A percentile compares a stretch with the other conserved stretches of the same genome.
These are phyloP conservation scores for Drosophila pallidifrons DNA, from an alignment of 1,140 invertebrate genomes.

Conservation along the genomic window DNA sequence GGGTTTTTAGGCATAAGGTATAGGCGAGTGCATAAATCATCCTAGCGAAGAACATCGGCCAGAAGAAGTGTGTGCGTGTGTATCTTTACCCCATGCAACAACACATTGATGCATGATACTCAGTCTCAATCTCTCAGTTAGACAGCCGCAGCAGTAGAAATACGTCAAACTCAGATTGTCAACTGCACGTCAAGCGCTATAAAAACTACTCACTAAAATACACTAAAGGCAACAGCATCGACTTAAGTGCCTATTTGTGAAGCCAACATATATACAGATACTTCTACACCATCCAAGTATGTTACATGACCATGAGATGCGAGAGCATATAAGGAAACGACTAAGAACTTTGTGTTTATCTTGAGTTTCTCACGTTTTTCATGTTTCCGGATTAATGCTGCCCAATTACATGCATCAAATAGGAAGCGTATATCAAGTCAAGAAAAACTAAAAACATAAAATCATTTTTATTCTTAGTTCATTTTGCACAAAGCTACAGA, in stretches of 20 bases:
- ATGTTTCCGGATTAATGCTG: constrained; percentile 73
- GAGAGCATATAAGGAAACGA: constrained; percentile 42
- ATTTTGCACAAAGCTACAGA: neutral
- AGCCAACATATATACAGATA: constrained; percentile 40
- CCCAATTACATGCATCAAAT: constrained; percentile 46
- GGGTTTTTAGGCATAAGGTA: constrained; percentile 65
- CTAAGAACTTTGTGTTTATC: constrained; percentile 36
- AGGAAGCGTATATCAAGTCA: constrained; percentile 1
- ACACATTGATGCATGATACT: constrained; percentile 40
- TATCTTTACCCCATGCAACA: constrained; percentile 18
- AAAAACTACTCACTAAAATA: constrained; percentile 72
- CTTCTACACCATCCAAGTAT: constrained; percentile 31
- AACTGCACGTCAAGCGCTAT: constrained; percentile 79
- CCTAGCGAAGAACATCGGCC: constrained; percentile 38
- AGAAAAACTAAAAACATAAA: neutral
- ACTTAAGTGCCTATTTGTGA: constrained; percentile 74
- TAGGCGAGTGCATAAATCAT: constrained; percentile 76
- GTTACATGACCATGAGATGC: constrained; percentile 30
- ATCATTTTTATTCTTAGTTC: neutral
- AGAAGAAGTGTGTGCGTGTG: constrained; percentile 33
- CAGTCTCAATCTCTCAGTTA: constrained; percentile 6
- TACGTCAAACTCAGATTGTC: constrained; percentile 77
- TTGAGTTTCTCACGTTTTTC: constrained; percentile 83
- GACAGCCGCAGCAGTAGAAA: constrained; percentile 52
- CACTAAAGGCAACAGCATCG: constrained; percentile 36